A percentile compares a stretch with the other conserved stretches of the same genome.
Evolutionary conservation across 2,797 vertebrate genomes (phyloP).

Genomic region (Tamandua tetradactyla): DNA sequence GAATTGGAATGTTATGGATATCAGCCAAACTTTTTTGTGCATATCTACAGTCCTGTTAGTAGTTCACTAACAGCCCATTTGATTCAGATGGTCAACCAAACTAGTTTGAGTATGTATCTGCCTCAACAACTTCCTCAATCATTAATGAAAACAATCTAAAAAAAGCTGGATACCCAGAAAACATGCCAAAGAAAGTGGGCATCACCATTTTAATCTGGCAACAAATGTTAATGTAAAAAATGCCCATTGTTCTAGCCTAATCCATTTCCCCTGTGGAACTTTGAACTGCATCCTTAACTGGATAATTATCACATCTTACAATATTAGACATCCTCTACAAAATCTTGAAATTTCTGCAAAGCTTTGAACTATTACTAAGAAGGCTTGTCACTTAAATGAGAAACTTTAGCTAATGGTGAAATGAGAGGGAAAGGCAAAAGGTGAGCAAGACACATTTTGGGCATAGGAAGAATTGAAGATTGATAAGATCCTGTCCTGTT

Average conservation of each 20-base stretch:
- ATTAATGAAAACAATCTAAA: constrained; percentile 24
- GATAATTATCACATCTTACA: constrained; percentile 52
- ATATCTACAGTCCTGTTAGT: background rate
- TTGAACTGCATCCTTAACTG: background rate
- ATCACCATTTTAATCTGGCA: constrained; percentile 44
- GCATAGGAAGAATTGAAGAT: background rate
- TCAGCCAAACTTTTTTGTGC: constrained; percentile 14
- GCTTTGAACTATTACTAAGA: constrained; percentile 27
- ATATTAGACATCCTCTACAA: constrained; percentile 21
- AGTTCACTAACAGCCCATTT: constrained; percentile 51
- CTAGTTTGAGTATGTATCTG: constrained; percentile 15
- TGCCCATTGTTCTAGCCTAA: constrained; percentile 18
- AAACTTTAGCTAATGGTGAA: constrained; percentile 10
- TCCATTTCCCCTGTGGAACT: constrained; percentile 38
- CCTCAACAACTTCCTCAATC: background rate
- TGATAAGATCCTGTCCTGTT: constrained; percentile 18
- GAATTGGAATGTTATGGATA: background rate
- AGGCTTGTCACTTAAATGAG: constrained; percentile 36
- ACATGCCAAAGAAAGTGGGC: constrained; percentile 34
- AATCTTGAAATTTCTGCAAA: constrained; percentile 33
- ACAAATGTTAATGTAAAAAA: constrained; percentile 47
- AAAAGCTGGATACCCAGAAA: constrained; percentile 12
- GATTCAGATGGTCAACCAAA: constrained; percentile 50
- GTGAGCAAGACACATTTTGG: constrained; percentile 2
- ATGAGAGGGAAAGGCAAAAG: background rate